Evolutionary conservation across 2,888 invertebrate genomes (phyloP).

Genomic region (Sesamia inferens): DNA sequence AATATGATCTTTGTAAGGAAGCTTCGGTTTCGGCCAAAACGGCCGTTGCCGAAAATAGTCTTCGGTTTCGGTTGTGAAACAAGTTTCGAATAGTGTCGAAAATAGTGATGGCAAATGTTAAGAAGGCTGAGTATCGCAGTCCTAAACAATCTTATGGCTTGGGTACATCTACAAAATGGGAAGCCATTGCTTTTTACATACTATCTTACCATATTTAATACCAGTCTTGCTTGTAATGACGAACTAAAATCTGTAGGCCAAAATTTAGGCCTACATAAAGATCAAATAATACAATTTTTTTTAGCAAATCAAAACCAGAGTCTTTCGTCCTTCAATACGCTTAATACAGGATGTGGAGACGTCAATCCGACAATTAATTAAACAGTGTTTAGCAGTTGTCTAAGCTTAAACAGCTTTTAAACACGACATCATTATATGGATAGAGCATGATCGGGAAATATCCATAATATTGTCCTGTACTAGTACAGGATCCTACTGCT

Average conservation of each 20-base stretch:
- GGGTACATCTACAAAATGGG: background rate
- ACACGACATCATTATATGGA: no score
- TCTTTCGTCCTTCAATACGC: background rate
- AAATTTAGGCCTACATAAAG: background rate
- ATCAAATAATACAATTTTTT: background rate
- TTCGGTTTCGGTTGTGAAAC: no score
- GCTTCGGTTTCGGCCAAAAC: no score
- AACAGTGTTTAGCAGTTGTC: no score
- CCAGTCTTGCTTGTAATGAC: conserved; percentile 19
- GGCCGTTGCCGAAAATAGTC: no score
- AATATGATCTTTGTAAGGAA: no score
- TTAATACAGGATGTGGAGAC: no score
- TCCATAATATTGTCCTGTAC: background rate
- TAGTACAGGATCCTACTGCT: no score
- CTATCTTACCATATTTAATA: conserved; percentile 4
- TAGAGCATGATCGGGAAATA: background rate
- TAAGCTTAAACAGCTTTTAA: no score
- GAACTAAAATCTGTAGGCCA: background rate
- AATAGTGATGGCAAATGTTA: background rate
- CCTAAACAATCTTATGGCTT: conserved; percentile 5
- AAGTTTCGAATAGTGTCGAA: no score
- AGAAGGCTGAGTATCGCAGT: conserved; percentile 18
- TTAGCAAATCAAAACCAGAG: conserved; percentile 11
- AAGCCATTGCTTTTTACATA: background rate
- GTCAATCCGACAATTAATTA: no score